Conservation (phyloP, 2,888 invertebrate genomes). For the Idaea straminata region DNA sequence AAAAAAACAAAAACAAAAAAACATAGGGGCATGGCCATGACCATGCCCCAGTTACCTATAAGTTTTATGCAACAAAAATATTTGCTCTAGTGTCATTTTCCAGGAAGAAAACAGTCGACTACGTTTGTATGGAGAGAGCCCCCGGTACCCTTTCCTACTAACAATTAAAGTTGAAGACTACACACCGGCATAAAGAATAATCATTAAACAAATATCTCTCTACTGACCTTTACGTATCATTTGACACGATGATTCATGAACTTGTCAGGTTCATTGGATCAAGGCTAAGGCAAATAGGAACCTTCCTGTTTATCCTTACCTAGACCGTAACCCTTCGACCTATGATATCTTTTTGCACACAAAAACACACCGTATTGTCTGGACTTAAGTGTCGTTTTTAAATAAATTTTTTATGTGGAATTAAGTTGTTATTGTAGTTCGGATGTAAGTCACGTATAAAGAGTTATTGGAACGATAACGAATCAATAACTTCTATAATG, state of each 20-base stretch:
- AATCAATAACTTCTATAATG: slow-evolving; percentile 51
- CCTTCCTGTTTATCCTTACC: slow-evolving; percentile 71
- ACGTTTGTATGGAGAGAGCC: too few relatives aligned
- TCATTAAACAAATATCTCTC: slow-evolving; percentile 14
- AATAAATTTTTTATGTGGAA: background rate
- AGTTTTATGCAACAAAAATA: too few relatives aligned
- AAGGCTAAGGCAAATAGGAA: slow-evolving; percentile 55
- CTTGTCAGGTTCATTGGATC: slow-evolving; percentile 50
- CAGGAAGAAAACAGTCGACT: too few relatives aligned
- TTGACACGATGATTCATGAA: slow-evolving; percentile 40
- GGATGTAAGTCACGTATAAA: slow-evolving; percentile 57
- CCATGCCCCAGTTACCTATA: too few relatives aligned
- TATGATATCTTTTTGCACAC: slow-evolving; percentile 32
- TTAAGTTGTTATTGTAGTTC: slow-evolving; percentile 33
- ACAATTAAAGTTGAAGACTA: background rate
- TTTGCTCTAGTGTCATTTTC: too few relatives aligned
- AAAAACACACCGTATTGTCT: slow-evolving; percentile 34
- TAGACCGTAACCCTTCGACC: slow-evolving; percentile 43
- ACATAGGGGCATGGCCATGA: too few relatives aligned
- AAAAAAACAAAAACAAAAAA: too few relatives aligned
- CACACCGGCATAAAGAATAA: background rate
- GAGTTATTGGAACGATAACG: slow-evolving; percentile 60
- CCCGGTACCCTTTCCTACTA: too few relatives aligned
- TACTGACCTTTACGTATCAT: slow-evolving; percentile 22
- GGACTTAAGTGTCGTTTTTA: slow-evolving; percentile 26